Evolutionary conservation across 2,797 vertebrate genomes (phyloP), one percentile per base, ranked within the genome.

Genomic region (Pangasius macronema): DNA sequence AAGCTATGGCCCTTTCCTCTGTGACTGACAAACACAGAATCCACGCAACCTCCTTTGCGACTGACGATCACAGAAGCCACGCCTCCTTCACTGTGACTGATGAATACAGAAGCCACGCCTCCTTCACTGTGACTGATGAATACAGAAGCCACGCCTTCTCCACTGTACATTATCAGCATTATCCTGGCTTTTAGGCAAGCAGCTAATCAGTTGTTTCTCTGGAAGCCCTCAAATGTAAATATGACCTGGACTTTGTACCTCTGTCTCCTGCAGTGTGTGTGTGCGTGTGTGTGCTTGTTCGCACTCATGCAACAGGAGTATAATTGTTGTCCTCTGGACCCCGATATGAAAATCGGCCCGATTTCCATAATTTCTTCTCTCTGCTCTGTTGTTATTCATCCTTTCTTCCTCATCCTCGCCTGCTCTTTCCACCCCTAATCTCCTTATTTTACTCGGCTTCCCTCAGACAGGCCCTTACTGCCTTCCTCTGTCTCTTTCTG

Each of bases 331-430:
- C 85, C 86, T 85, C 85, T 88, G 84, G 76, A 86, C 82, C 85
- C 85, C 83, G 70, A 90, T 89, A 89, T 89, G 80, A 79, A 89
- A 89, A 90, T 88, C n/a, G 55, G 61, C 70, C 82, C 61, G 63
- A 90, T 90, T 89, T 86, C 86, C 90, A 90, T 90, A 86, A 89
- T 89, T 89, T 87, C 84, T 85, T 84, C 85, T 84, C 85, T 86
- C 84, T 57, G 85, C 84, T 89, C 83, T 84, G 82, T 86, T 87
- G 84, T 89, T 81, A 27, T 81, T 91, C 88, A 85, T 90, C 79
- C 68, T 76, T 75, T 76, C 76, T 53, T 86, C 85, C 82, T 68
- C 79, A 53, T 9, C 61, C 79, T 84, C 73, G 6, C 72, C 68
- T 73, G 79, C 85, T 90, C 83, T 83, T 88, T 85, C 51, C 59